Evolutionary conservation across 2,797 vertebrate species (phyloP), one percentile per base, ranked within the genome.

Genomic region (Eutrigla gurnardus): DNA sequence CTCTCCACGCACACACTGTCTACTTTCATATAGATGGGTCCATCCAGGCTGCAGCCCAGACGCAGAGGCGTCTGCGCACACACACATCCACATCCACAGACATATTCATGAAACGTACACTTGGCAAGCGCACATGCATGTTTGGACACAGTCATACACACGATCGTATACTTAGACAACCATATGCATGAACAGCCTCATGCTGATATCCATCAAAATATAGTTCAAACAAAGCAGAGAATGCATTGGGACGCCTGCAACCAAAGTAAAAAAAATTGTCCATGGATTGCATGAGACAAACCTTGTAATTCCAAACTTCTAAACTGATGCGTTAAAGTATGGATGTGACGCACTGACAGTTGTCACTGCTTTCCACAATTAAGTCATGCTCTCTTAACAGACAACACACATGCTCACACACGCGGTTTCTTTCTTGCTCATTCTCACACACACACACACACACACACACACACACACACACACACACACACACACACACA

Each of bases 1-100:
- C 90, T 92, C 88, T 90, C 89, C 82, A 86, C 86, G 64, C 89
- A 84, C 92, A 89, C 89, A 92, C 93, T 93, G 93, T 94, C 93
- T 91, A 93, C 93, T 94, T 86, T 95, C 92, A 95, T 93, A 93
- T 91, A 93, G 88, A 89, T 63, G 65, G 84, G 84, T 86, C 88
- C 89, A 88, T 92, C 86, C 91, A 85, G 84, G 66, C 75, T 82
- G 65, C 11, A 87, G 88, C 85, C 84, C 42, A 85, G 89, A 91
- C 85, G 88, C 84, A 57, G 80, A 79, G 76, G 80, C 78, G 64
- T 84, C 82, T 73, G 80, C 59, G 73, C 65, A 59, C 80, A 77
- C 72, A 82, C 79, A 81, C 65, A 55, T 57, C 53, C 61, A 70
- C 66, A 79, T 72, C 70, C 47, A 77, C 50, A 83, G 62, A 81